Base-by-base conservation (phyloP, 2,113 vertebrate genomes). In the Progne subis region DNA sequence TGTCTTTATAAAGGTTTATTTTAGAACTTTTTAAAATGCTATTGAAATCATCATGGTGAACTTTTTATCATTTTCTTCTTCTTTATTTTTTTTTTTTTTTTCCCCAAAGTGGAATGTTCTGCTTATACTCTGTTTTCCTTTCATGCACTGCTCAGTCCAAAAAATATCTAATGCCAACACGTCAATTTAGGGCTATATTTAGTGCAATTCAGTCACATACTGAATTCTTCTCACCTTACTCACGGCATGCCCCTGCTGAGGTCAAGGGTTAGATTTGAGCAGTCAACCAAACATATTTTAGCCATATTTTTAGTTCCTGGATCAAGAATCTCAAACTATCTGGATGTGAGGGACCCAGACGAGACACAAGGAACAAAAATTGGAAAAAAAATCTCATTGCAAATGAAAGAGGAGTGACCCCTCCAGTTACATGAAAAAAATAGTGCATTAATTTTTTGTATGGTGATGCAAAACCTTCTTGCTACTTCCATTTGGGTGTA, bases 191-290 rank as follows among this genome's bases (percentile, higher is more conserved):
- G 34, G 11, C 50, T 56, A 37, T 57, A 75, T 65, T 75, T 57
- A 57, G 34, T 65, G 19, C 34, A 75, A 43, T 78, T 84, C 53
- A 63, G 47, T 87, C 56, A 17, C 41, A 79, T 16, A 29, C 65
- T 82, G 70, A 85, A 65, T 76, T 82, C 57, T 72, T 90, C 82
- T 94, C 41, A 53, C 34, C 50, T 76, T 80, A 39, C 55, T 81
- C 71, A 37, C 0, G 0, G 11, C 26, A 50, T 74, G 18, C 29
- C n/a, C 31, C 32, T 72, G 9, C 31, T 60, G 34, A 67, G 25
- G 56, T 78, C 65, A 69, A 41, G 43, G 32, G 12, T 49, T 50
- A 31, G 41, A 10, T 65, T 67, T 75, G 59, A 75, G 24, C 50
- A n/a, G 43, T 59, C 43, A 43, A 57, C 25, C 23, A 82, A 52